Evolutionary conservation across 2,113 vertebrate genomes (phyloP).

Genomic region (Camelus bactrianus): DNA sequence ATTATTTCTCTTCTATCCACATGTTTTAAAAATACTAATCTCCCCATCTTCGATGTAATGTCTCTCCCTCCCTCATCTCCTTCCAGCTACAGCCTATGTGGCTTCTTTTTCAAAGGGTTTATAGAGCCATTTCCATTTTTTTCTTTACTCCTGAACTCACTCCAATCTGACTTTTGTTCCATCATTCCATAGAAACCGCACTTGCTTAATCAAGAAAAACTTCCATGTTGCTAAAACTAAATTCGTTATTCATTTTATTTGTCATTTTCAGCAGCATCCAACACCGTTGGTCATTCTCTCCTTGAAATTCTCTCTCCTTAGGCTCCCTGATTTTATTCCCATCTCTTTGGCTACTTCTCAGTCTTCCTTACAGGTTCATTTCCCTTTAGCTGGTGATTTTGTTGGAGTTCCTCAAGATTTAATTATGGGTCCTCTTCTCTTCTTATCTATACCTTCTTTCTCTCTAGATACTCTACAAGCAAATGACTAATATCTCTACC

Average conservation of each 20-base stretch:
- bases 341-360: background rate
- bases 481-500: background rate
- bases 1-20: constrained; percentile 2
- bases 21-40: background rate
- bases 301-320: background rate
- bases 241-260: background rate
- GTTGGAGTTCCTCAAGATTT: background rate
- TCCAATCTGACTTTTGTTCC: background rate
- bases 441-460: background rate
- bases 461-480: background rate
- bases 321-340: background rate
- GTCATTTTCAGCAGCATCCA: background rate
- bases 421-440: background rate
- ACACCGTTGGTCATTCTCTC: background rate
- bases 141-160: constrained; percentile 7
- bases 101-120: background rate
- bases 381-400: background rate
- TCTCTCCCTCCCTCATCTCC: background rate
- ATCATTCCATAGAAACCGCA: background rate
- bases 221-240: background rate
- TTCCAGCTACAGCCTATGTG: background rate
- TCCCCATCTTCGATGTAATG: background rate
- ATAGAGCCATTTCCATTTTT: background rate
- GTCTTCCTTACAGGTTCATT: background rate
- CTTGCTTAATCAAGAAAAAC: background rate